These are phyloP conservation scores for Noctua comes DNA, from an alignment of 2,888 invertebrate species.

Conservation along the genomic window DNA sequence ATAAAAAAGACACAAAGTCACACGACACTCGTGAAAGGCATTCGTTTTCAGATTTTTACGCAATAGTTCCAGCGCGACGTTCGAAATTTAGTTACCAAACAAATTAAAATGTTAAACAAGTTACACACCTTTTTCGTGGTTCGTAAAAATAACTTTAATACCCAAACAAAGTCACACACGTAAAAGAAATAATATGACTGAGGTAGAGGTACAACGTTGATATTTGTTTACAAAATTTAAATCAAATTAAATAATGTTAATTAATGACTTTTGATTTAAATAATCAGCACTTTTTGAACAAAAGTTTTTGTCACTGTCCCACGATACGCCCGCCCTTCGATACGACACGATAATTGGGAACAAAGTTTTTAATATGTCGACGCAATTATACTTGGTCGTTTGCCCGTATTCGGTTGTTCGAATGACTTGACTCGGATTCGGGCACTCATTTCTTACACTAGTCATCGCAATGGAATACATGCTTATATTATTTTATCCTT, in stretches of 20 bases:
- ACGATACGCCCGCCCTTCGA: background rate
- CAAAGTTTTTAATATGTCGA: background rate
- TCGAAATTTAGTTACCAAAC: too few relatives aligned
- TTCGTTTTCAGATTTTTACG: background rate
- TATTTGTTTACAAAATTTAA: background rate
- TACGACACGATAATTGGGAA: background rate
- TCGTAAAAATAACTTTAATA: too few relatives aligned
- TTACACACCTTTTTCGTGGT: background rate
- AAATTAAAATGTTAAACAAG: too few relatives aligned
- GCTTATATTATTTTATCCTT: too few relatives aligned
- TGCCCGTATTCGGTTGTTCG: background rate
- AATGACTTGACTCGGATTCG: background rate
- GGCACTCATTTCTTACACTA: background rate
- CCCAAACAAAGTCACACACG: too few relatives aligned
- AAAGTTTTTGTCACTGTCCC: background rate
- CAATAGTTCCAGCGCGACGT: background rate
- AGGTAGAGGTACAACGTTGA: too few relatives aligned
- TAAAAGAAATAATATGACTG: background rate
- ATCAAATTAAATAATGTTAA: too few relatives aligned
- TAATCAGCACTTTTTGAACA: too few relatives aligned
- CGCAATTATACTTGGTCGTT: background rate
- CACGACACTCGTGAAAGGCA: background rate
- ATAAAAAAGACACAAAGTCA: too few relatives aligned
- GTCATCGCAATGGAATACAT: too few relatives aligned
- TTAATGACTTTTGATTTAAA: too few relatives aligned